Conservation (phyloP, 2,888 invertebrate species). For the Eupithecia subfuscata region DNA sequence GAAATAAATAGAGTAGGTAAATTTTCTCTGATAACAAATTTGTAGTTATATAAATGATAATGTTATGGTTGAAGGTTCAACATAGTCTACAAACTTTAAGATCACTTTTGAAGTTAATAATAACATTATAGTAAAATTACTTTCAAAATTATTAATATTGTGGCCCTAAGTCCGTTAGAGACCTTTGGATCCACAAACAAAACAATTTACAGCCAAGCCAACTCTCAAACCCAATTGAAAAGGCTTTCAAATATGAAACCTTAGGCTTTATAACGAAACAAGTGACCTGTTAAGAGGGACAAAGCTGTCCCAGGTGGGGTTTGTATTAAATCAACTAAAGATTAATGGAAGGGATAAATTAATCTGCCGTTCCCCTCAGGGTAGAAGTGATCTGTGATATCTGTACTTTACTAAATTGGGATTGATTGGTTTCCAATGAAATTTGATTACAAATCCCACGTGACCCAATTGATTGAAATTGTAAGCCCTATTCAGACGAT, state of each 20-base stretch:
- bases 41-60: neutral
- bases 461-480: slow-evolving; percentile 17
- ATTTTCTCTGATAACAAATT: neutral
- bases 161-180: slow-evolving; percentile 1
- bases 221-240: slow-evolving; percentile 10
- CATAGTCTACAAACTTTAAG: neutral
- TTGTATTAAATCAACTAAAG: slow-evolving; percentile 37
- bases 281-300: slow-evolving; percentile 30
- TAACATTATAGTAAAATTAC: neutral
- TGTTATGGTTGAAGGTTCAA: neutral
- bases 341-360: slow-evolving; percentile 38
- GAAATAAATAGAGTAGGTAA: neutral
- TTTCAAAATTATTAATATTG: neutral
- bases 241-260: slow-evolving; percentile 16
- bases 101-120: neutral
- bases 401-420: slow-evolving; percentile 30
- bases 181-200: slow-evolving; percentile 5
- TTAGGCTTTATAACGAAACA: slow-evolving; percentile 25
- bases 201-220: slow-evolving; percentile 9
- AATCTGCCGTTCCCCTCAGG: slow-evolving; percentile 31
- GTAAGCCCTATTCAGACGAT: slow-evolving; percentile 17
- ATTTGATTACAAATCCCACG: slow-evolving; percentile 34
- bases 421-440: slow-evolving; percentile 35
- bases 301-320: slow-evolving; percentile 25
- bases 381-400: slow-evolving; percentile 32